Evolutionary conservation across 1,140 invertebrate species (phyloP), one percentile per base, ranked within the genome.

Genomic region (Heliconius hermathena): DNA sequence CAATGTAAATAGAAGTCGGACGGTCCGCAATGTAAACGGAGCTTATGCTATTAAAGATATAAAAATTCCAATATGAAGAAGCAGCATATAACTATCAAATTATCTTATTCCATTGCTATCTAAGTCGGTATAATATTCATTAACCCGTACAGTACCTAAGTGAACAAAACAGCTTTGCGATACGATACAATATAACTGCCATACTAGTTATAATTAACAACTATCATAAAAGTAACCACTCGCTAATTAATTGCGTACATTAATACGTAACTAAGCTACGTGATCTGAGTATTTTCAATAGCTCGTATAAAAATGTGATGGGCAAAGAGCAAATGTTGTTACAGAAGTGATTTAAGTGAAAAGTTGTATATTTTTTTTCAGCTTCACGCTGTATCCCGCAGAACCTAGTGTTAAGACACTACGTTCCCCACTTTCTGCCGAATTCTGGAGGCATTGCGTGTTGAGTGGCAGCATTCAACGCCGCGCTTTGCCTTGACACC

Each of bases 161-260:
- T 29, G 60, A 66, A 66, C 9, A 26, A 66, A 66, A 66, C 22
- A 29, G 60, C 22, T 29, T 66, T 6, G 22, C 22, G 11, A 66
- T 66, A 57, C 8, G 20, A 22, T 57, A 66, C 13, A 26, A 66
- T 29, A 66, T 66, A 78, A 74, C 54, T 73, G 20, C 22, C 73
- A 41, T 76, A 80, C 76, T 52, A 77, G n/a, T 52, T 22, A 16
- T 33, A 76, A 77, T 77, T 76, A 73, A 80, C 36, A 70, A 77
- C 71, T 41, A 36, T 77, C 71, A 73, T 74, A 66, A 77, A 83
- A 74, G 60, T 81, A 84, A 81, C 74, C 75, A 75, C 77, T 66
- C 29, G 76, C 26, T 81, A 85, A 85, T 85, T 84, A 84, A 81
- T 85, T 81, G 81, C 79, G 74, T 80, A 82, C 83, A 78, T 77